Conservation (phyloP, 1,140 invertebrate genomes). For the Tetragonula clypearis region DNA sequence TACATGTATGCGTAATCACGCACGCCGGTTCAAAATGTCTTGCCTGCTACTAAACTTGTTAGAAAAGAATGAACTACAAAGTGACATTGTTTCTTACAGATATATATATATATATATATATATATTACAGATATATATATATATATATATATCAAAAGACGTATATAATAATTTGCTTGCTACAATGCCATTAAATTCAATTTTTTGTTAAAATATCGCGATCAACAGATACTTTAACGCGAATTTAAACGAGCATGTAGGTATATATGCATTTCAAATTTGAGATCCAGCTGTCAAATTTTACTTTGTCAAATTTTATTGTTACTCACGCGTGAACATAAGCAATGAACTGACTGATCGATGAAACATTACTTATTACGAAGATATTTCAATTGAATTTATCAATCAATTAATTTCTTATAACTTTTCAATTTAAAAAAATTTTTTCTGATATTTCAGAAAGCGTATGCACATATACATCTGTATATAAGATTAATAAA, state of each 20-base stretch:
- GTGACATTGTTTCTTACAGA: background rate
- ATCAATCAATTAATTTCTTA: background rate
- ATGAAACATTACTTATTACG: background rate
- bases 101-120: too few species aligned
- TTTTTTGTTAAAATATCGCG: background rate
- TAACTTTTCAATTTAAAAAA: background rate
- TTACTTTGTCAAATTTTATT: background rate
- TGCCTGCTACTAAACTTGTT: background rate
- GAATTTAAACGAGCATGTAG: background rate
- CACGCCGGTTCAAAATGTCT: constrained; percentile 5
- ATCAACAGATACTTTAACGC: background rate
- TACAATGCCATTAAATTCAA: background rate
- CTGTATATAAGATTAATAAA: background rate
- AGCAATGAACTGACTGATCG: background rate
- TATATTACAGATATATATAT: too few species aligned
- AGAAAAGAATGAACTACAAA: background rate
- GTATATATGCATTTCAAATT: background rate
- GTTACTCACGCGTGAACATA: background rate
- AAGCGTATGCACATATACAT: too few species aligned
- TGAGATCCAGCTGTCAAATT: background rate
- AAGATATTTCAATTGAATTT: background rate
- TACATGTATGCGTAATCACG: background rate
- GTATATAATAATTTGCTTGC: background rate
- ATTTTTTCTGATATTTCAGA: background rate
- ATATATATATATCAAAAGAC: too few species aligned